These are phyloP conservation scores for Andrena praecox DNA, from an alignment of 2,888 invertebrate species.

Conservation along the genomic window DNA sequence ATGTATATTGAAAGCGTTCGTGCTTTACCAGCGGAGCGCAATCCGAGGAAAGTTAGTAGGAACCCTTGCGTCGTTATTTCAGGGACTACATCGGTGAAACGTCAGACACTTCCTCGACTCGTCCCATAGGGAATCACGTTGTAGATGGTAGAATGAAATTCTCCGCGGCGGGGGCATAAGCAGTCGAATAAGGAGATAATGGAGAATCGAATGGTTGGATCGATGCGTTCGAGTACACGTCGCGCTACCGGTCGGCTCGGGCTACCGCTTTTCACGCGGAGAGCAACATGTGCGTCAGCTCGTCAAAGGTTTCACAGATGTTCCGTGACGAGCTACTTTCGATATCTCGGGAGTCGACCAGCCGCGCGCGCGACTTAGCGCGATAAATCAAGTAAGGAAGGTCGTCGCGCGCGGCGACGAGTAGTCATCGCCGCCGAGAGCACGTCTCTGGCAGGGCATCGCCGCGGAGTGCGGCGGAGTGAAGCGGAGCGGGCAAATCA, in stretches of 20 bases:
- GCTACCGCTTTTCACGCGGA: conserved; percentile 21
- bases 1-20: conserved; percentile 8
- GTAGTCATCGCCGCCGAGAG: conserved; percentile 68
- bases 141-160: background rate
- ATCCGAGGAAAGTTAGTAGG: background rate
- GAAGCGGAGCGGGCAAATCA: conserved; percentile 10
- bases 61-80: background rate
- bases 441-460: conserved; percentile 36
- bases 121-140: background rate
- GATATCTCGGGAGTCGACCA: conserved; percentile 38
- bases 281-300: conserved; percentile 50
- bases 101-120: background rate
- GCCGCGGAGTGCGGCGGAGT: conserved; percentile 5
- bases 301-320: conserved; percentile 58
- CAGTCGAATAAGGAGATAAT: background rate
- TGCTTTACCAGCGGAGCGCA: conserved; percentile 4
- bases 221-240: conserved; percentile 24
- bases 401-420: conserved; percentile 70
- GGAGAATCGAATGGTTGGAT: background rate
- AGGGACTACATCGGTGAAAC: background rate
- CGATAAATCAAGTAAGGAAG: conserved; percentile 75
- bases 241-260: conserved; percentile 22
- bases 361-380: conserved; percentile 62
- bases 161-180: background rate
- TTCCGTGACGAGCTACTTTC: conserved; percentile 59